A percentile compares a stretch with the other conserved stretches of the same genome.
phyloP scores from a whole-genome alignment of 2,113 vertebrate species.

The Myrmecobius fasciatus region DNA sequence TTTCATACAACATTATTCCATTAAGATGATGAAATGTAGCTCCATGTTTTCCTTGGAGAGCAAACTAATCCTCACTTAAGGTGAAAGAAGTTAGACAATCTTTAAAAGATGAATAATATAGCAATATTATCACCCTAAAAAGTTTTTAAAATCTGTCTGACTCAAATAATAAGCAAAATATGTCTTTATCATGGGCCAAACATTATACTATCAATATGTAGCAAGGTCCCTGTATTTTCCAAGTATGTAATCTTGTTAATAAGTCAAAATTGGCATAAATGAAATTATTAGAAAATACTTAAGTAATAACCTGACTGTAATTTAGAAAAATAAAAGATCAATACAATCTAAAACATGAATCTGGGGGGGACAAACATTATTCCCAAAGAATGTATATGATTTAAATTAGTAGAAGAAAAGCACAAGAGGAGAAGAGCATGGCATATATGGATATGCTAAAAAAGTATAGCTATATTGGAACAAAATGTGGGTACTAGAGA shows the following conservation, averaged over 20 bases:
- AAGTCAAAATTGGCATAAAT: not conserved
- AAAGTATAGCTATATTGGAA: not conserved
- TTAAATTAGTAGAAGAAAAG: not conserved
- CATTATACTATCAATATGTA: not conserved
- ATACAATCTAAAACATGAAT: not conserved
- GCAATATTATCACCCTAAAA: not conserved
- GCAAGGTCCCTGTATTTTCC: not conserved
- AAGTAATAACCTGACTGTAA: not conserved
- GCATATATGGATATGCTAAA: not conserved
- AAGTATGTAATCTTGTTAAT: not conserved
- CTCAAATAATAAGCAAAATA: not conserved
- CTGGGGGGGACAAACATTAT: not conserved
- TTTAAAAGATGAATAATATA: not conserved
- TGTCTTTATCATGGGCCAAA: not conserved
- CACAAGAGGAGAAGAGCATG: not conserved
- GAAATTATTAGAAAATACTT: not conserved
- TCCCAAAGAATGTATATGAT: not conserved
- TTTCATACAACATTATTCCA: conserved; percentile 39
- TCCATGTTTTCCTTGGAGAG: conserved; percentile 30
- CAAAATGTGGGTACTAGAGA: not conserved
- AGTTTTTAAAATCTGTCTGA: not conserved
- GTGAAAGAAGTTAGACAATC: conserved; percentile 23
- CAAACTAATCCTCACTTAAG: conserved; percentile 18
- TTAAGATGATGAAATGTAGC: conserved; percentile 56
- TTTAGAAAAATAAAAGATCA: not conserved